phyloP scores from a whole-genome alignment of 2,888 invertebrate species.

The Sympetrum striolatum region DNA sequence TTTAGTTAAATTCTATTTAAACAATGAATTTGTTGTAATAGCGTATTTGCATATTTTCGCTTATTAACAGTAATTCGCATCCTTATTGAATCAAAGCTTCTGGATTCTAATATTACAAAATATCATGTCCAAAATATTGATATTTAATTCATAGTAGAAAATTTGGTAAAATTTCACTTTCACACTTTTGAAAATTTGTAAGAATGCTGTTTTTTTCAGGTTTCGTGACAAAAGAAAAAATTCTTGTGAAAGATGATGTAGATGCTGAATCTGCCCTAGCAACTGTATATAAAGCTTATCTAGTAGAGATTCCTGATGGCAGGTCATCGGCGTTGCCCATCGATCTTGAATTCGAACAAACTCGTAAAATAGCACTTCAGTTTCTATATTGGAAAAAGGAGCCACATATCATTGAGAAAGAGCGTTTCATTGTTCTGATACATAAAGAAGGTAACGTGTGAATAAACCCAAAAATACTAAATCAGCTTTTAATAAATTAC shows the following conservation, averaged over 20 bases:
- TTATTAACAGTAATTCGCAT: too few relatives aligned
- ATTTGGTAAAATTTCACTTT: too few relatives aligned
- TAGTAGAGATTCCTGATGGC: constrained; percentile 11
- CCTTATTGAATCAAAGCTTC: too few relatives aligned
- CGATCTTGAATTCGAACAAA: constrained; percentile 63
- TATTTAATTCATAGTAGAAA: too few relatives aligned
- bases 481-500: constrained; percentile 29
- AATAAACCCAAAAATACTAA: neutral
- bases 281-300: constrained; percentile 15
- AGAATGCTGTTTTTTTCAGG: constrained; percentile 46
- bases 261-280: neutral
- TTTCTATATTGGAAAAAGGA: constrained; percentile 71
- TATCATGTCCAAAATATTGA: too few relatives aligned
- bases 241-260: constrained; percentile 49
- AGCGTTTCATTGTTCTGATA: constrained; percentile 71
- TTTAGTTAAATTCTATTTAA: too few relatives aligned
- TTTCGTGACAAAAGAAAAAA: constrained; percentile 69
- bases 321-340: constrained; percentile 46
- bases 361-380: constrained; percentile 79
- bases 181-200: too few relatives aligned
- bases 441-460: constrained; percentile 76
- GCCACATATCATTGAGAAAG: constrained; percentile 62
- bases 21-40: too few relatives aligned
- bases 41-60: too few relatives aligned
- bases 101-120: too few relatives aligned